Conservation (phyloP, 2,113 vertebrate species). For the Pseudorasbora parva region DNA sequence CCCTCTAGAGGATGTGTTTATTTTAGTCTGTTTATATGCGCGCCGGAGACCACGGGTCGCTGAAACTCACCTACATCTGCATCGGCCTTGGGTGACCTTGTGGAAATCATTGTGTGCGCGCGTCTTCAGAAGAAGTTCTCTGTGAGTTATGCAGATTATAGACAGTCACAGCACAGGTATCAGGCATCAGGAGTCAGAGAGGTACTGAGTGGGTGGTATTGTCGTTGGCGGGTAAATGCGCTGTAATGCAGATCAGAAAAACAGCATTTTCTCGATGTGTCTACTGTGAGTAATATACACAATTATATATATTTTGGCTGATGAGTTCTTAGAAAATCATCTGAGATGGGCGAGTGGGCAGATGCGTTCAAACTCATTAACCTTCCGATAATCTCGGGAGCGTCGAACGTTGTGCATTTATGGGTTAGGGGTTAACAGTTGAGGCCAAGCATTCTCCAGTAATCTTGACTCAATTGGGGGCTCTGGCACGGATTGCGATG, state of each 20-base stretch:
- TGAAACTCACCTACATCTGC: conserved; percentile 44
- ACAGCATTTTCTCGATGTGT: conserved; percentile 9
- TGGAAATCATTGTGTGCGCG: conserved; percentile 62
- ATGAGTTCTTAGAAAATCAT: conserved; percentile 33
- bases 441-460: neutral
- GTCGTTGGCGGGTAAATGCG: conserved; percentile 36
- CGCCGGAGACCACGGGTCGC: conserved; percentile 40
- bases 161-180: conserved; percentile 54
- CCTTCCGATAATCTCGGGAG: neutral
- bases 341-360: conserved; percentile 38
- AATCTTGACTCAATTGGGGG: neutral
- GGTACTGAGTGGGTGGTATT: conserved; percentile 40
- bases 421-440: conserved; percentile 12
- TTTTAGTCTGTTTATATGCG: conserved; percentile 24
- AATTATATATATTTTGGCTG: conserved; percentile 28
- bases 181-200: conserved; percentile 42
- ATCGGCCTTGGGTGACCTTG: conserved; percentile 68
- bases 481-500: neutral
- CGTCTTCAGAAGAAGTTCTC: conserved; percentile 42
- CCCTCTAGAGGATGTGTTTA: conserved; percentile 16
- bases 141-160: conserved; percentile 60
- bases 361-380: conserved; percentile 41
- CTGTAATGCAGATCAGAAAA: conserved; percentile 41
- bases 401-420: neutral
- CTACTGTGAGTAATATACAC: conserved; percentile 30